A percentile compares a stretch with the other conserved stretches of the same genome.
Conservation (phyloP, 2,888 invertebrate genomes). For the Sesia apiformis region DNA sequence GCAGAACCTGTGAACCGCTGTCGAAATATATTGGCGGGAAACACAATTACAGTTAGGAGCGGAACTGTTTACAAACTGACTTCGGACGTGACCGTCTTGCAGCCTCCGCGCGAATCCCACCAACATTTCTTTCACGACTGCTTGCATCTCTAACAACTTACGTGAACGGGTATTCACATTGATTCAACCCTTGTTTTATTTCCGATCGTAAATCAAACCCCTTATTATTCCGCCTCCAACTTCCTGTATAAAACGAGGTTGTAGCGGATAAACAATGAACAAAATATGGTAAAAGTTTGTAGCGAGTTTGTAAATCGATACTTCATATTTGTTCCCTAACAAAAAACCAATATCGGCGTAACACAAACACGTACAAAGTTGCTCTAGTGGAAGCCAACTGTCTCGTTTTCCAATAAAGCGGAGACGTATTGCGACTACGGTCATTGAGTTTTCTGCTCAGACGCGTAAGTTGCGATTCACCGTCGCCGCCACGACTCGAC, state of each 20-base stretch:
- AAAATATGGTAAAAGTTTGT: neutral
- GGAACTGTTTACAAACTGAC: slow-evolving; percentile 56
- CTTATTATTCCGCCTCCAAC: too few species aligned
- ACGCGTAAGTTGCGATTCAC: slow-evolving; percentile 29
- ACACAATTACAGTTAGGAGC: slow-evolving; percentile 46
- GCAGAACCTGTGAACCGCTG: too few species aligned
- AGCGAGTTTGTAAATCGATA: neutral
- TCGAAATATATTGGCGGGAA: slow-evolving; percentile 48
- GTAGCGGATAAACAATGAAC: slow-evolving; percentile 4
- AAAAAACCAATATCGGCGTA: slow-evolving; percentile 46
- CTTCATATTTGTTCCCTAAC: slow-evolving; percentile 35
- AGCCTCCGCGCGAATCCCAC: too few species aligned
- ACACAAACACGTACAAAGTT: slow-evolving; percentile 48
- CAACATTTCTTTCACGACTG: too few species aligned
- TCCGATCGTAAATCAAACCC: too few species aligned
- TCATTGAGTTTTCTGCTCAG: slow-evolving; percentile 64
- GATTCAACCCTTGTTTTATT: too few species aligned
- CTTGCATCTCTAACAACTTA: too few species aligned
- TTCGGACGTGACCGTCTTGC: slow-evolving; percentile 31
- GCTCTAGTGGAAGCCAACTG: slow-evolving; percentile 56
- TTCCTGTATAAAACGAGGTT: too few species aligned
- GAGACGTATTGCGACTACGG: slow-evolving; percentile 59
- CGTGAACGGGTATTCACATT: too few species aligned
- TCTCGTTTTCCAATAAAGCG: slow-evolving; percentile 67
- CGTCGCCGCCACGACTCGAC: slow-evolving; percentile 5